phyloP scores from a whole-genome alignment of 2,797 vertebrate species.

The Huso huso region DNA sequence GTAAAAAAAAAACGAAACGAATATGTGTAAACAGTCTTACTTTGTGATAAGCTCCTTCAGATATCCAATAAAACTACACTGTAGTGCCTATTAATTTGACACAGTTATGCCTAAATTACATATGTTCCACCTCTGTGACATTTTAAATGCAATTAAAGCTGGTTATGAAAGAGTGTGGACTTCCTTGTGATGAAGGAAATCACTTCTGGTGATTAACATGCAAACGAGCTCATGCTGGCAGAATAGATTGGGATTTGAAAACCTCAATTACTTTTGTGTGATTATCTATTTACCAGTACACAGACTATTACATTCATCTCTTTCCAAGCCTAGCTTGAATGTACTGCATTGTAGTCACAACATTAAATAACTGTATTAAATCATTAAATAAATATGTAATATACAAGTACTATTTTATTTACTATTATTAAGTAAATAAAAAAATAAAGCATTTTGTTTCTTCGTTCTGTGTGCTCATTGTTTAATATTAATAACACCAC shows the following conservation, averaged over 20 bases:
- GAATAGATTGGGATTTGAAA: conserved; percentile 99
- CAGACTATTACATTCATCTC: conserved; percentile 96
- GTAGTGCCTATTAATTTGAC: conserved; percentile 89
- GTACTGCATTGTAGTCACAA: conserved; percentile 53
- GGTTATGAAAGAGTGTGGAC: conserved; percentile 91
- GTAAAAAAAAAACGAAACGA: too few relatives aligned
- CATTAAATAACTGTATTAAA: conserved; percentile 56
- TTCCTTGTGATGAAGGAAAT: conserved; percentile 95
- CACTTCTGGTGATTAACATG: conserved; percentile 98
- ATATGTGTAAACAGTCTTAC: conserved; percentile 51
- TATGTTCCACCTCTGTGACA: conserved; percentile 98
- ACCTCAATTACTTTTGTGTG: conserved; percentile 99
- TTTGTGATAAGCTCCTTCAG: conserved; percentile 41
- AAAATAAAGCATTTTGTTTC: conserved; percentile 32
- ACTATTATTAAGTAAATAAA: conserved; percentile 27
- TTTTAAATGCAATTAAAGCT: conserved; percentile 99
- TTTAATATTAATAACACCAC: conserved; percentile 18
- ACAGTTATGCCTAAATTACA: conserved; percentile 97
- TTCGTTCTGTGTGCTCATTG: background rate
- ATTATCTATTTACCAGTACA: conserved; percentile 99
- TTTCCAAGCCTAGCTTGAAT: conserved; percentile 69
- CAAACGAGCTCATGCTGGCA: conserved; percentile 99
- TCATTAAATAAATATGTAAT: conserved; percentile 41
- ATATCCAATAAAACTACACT: conserved; percentile 55
- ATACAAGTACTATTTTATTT: conserved; percentile 32